Base-by-base conservation (phyloP, 2,888 invertebrate species). In the Nephrocerus scutellatus region DNA sequence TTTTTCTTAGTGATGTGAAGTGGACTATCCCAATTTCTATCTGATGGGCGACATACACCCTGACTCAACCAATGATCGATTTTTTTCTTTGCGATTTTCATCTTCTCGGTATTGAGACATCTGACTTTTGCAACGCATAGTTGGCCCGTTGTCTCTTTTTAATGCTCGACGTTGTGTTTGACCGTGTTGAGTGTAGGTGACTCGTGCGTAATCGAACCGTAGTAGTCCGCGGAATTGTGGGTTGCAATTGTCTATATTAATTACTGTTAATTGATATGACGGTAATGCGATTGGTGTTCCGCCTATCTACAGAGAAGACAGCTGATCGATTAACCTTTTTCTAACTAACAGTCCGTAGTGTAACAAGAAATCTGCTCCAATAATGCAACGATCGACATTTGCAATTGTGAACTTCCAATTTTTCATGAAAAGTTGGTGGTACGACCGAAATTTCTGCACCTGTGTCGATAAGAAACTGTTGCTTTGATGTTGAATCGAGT, bases 11-110 rank as follows among this genome's bases (percentile, higher is more conserved):
- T 14, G 7, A 25, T 6, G n/a, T 25, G 25, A 14, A 25, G 10
- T 29, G 29, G 29, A 6, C 15, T 29, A 25, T 15, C 14, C 29
- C 29, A 29, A 29, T 29, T n/a, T n/a, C 25, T 25, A 5, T 10
- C n/a, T 5, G 25, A 25, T n/a, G 25, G 25, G 6, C 25, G 25
- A 25, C 25, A 25, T 8, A 25, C 13, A 8, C n/a, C 25, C 13
- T 25, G 25, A 12, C 13, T 14, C 13, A 25, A 25, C 25, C n/a
- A n/a, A n/a, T n/a, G n/a, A n/a, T n/a, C n/a, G n/a, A n/a, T n/a
- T n/a, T n/a, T n/a, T n/a, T n/a, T 25, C 6, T n/a, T 25, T 25
- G 25, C 25, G 25, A 25, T 12, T 25, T 25, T 14, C 12, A 12
- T 8, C n/a, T 25, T 25, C 10, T 25, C 25, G 6, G 25, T n/a